Base-by-base conservation (phyloP, 2,888 invertebrate species). In the Pheosia gnoma region DNA sequence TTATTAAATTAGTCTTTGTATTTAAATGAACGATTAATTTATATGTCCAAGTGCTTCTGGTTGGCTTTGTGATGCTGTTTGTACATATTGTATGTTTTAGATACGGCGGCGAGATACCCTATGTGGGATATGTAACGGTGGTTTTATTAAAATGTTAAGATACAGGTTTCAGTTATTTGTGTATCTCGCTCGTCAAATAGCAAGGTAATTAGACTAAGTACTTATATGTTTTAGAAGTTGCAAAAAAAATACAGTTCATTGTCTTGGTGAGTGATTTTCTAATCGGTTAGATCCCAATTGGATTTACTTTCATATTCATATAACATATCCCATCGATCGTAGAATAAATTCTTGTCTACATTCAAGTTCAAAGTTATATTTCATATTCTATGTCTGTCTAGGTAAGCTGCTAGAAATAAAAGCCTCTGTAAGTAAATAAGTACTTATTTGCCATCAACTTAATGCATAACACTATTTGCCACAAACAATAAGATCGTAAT, bases 1-100 rank as follows among this genome's bases (percentile, higher is more conserved):
- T 92, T 93, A 92, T 93, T 93, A 93, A 93, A 93, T 93, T 92
- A 93, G 90, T 88, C 89, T 92, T 93, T 93, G 91, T 93, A 92
- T 93, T 93, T 91, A 91, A 92, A 93, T 91, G 84, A 84, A 89
- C 89, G 88, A 90, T 91, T 91, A 91, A 91, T 92, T 88, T 90
- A 79, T 80, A 74, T 75, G 75, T 79, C 75, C 78, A 82, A 80
- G 79, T 74, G 83, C 82, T 86, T 77, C 84, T 81, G 84, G 69
- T 76, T 78, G 70, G 64, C 66, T 69, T 65, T 61, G 5, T 57
- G 58, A 59, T n/a, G 57, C 60, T 62, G 62, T 63, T 59, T 57
- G 57, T 57, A 57, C 57, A 57, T 57, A 45, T 13, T 45, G 55
- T 55, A 55, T 55, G 55, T 57, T 45, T 45, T 25, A 45, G 41